Conservation (phyloP, 2,888 invertebrate genomes). For the Subacronicta megacephala region DNA sequence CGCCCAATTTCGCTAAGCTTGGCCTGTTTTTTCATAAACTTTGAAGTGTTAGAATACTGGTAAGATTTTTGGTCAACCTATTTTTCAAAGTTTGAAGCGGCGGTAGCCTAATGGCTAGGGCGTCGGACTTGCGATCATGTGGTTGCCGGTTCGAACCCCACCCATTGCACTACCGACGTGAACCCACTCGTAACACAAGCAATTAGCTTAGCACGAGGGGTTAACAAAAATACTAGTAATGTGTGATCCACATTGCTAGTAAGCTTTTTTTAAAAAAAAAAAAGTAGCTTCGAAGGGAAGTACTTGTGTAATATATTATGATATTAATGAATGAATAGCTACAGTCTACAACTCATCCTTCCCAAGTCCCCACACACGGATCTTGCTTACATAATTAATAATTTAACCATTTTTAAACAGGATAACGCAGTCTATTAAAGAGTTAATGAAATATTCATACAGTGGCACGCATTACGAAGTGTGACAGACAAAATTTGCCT, state of each 20-base stretch:
- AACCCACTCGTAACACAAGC: no score
- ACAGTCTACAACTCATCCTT: slow-evolving; percentile 40
- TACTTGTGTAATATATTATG: slow-evolving; percentile 10
- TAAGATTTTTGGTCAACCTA: slow-evolving; percentile 3
- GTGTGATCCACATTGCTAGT: no score
- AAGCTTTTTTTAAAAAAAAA: no score
- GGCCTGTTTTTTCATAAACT: slow-evolving; percentile 24
- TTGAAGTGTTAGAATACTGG: background rate
- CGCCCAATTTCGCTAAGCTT: slow-evolving; percentile 36
- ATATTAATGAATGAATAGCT: slow-evolving; percentile 42
- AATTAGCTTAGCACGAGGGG: no score
- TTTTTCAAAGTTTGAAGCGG: no score
- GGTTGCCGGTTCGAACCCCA: no score
- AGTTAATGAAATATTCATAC: slow-evolving; percentile 61
- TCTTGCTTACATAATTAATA: slow-evolving; percentile 65
- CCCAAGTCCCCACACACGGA: slow-evolving; percentile 41
- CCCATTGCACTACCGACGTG: no score
- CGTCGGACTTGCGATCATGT: no score
- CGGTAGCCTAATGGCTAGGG: no score
- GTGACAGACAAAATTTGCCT: slow-evolving; percentile 59
- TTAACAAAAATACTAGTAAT: no score
- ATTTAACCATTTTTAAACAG: slow-evolving; percentile 63
- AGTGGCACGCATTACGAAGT: slow-evolving; percentile 46
- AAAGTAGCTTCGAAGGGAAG: background rate
- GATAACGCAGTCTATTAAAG: slow-evolving; percentile 59